Percentiles rank a stretch among this genome's conserved stretches.
These are phyloP conservation scores for Alloplasta piceator DNA, from an alignment of 2,888 invertebrate genomes.

Conservation along the genomic window DNA sequence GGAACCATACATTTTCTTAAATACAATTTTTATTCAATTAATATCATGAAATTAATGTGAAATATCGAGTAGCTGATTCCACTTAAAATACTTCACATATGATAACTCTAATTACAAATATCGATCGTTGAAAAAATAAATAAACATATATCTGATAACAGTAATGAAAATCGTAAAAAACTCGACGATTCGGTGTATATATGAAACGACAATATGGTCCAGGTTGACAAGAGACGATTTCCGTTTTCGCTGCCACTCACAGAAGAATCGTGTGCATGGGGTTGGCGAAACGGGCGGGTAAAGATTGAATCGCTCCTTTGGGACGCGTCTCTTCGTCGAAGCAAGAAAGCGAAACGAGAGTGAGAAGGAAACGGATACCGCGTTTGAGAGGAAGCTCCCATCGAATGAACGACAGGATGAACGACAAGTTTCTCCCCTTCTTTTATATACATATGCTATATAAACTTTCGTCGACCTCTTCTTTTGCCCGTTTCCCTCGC, in stretches of 20 bases:
- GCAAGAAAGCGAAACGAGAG: constrained; percentile 39
- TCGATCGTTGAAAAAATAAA: background rate
- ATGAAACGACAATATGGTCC: constrained; percentile 43
- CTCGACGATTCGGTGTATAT: constrained; percentile 32
- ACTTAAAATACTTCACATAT: too few species aligned
- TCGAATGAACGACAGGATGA: constrained; percentile 56
- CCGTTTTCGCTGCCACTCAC: constrained; percentile 60
- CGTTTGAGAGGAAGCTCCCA: constrained; percentile 53
- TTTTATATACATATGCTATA: background rate
- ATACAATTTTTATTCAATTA: too few species aligned
- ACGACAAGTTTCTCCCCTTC: constrained; percentile 53
- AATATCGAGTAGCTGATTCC: too few species aligned
- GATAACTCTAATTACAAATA: too few species aligned
- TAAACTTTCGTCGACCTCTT: constrained; percentile 30
- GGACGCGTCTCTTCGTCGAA: constrained; percentile 65
- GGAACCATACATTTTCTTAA: too few species aligned
- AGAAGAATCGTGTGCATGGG: constrained; percentile 49
- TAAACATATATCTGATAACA: constrained; percentile 8
- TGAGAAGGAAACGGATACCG: constrained; percentile 22
- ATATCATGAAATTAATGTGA: too few species aligned
- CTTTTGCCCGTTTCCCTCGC: constrained; percentile 27
- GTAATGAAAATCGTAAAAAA: constrained; percentile 12
- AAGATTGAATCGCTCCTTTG: constrained; percentile 77
- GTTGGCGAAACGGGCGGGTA: constrained; percentile 62
- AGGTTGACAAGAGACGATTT: constrained; percentile 55